Conservation (phyloP, 2,888 invertebrate genomes). For the Diarsia brunnea region DNA sequence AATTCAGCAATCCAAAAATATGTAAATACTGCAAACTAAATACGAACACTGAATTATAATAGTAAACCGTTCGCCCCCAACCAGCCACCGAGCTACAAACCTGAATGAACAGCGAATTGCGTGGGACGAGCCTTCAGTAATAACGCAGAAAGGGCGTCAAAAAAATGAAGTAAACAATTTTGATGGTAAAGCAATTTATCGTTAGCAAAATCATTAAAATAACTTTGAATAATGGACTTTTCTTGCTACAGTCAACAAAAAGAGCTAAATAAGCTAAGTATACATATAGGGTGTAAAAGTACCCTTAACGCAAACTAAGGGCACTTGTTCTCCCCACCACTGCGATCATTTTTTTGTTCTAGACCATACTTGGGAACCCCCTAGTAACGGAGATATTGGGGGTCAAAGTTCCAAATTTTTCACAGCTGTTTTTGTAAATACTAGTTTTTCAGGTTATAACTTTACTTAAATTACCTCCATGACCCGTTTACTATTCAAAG, state of each 20-base stretch:
- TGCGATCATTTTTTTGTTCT: too few relatives aligned
- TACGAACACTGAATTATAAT: constrained; percentile 19
- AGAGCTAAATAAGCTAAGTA: constrained; percentile 36
- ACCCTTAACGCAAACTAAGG: too few relatives aligned
- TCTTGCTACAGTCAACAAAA: constrained; percentile 49
- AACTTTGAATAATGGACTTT: constrained; percentile 60
- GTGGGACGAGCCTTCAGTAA: constrained; percentile 42
- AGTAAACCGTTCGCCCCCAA: constrained; percentile 3
- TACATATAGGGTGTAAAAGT: too few relatives aligned
- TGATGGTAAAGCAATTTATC: constrained; percentile 58
- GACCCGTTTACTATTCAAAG: too few relatives aligned
- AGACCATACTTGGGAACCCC: too few relatives aligned
- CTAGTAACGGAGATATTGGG: too few relatives aligned
- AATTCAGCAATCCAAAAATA: neutral
- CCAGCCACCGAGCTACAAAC: neutral
- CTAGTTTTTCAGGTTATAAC: too few relatives aligned
- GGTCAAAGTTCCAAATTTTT: too few relatives aligned
- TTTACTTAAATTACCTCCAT: too few relatives aligned
- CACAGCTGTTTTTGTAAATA: too few relatives aligned
- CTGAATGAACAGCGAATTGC: constrained; percentile 42
- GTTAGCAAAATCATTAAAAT: constrained; percentile 58
- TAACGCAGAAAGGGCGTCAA: constrained; percentile 27
- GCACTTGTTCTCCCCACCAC: too few relatives aligned
- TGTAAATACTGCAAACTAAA: constrained; percentile 9
- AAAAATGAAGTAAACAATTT: constrained; percentile 55